A percentile compares a stretch with the other conserved stretches of the same genome.
Conservation (phyloP, 2,797 vertebrate species). For the Thamnophis elegans region DNA sequence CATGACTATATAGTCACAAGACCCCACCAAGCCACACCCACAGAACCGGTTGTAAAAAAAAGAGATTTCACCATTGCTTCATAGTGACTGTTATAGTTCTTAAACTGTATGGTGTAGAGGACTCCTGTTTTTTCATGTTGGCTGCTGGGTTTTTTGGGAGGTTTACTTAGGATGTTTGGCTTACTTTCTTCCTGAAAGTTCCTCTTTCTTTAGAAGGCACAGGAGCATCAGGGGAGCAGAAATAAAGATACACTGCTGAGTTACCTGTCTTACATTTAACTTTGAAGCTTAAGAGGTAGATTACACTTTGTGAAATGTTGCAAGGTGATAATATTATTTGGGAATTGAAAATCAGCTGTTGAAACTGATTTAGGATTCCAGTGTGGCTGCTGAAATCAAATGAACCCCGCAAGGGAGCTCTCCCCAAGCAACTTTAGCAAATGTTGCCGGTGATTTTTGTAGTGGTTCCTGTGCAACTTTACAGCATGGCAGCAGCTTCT, state of each 20-base stretch:
- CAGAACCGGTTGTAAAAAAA: too few species aligned
- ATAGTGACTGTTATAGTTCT: neutral
- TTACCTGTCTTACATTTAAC: neutral
- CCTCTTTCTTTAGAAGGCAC: neutral
- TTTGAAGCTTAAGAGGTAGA: fast-evolving
- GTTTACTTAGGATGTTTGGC: too few species aligned
- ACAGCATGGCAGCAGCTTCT: neutral
- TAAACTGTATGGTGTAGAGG: neutral
- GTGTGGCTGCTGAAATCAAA: constrained; percentile 22
- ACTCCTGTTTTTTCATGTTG: too few species aligned
- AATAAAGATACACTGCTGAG: fast-evolving
- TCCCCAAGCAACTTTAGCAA: constrained; percentile 31
- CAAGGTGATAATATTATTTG: fast-evolving
- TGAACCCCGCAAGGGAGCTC: neutral
- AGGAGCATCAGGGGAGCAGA: neutral
- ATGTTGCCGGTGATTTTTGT: constrained; percentile 5
- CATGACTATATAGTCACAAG: too few species aligned
- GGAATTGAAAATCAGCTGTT: neutral
- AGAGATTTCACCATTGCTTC: neutral
- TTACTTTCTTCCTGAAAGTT: neutral
- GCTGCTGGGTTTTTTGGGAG: too few species aligned
- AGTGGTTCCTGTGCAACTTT: neutral
- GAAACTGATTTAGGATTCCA: neutral
- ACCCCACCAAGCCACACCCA: too few species aligned
- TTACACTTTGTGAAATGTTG: neutral